These are phyloP conservation scores for Macaria liturata DNA, from an alignment of 2,888 invertebrate species.

Conservation along the genomic window DNA sequence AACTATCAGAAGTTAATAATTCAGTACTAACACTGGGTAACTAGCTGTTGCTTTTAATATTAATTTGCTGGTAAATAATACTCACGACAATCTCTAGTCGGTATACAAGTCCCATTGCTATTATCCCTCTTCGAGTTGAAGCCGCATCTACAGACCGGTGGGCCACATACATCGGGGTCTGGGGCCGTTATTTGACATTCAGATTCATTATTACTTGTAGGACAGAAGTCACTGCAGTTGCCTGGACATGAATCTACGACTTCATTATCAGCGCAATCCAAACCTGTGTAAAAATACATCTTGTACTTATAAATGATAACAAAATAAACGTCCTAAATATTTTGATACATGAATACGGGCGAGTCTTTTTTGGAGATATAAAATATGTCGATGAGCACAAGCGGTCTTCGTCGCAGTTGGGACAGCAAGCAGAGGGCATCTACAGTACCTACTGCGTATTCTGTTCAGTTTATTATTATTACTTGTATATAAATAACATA, in stretches of 20 bases:
- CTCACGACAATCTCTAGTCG: slow-evolving; percentile 49
- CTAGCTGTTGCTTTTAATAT: no score
- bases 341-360: no score
- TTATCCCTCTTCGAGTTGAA: slow-evolving; percentile 44
- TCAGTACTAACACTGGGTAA: no score
- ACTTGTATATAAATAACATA: no score
- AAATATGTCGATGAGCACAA: no score
- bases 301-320: neutral
- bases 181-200: slow-evolving; percentile 26
- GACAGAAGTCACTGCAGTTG: slow-evolving; percentile 25
- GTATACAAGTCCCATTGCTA: slow-evolving; percentile 46
- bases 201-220: slow-evolving; percentile 15
- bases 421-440: no score
- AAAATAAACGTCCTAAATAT: no score
- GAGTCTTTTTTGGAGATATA: no score
- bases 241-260: slow-evolving; percentile 16
- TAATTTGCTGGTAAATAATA: slow-evolving; percentile 5
- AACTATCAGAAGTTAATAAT: no score
- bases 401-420: no score
- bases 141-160: slow-evolving; percentile 44
- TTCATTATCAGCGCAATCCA: slow-evolving; percentile 25
- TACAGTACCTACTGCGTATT: no score
- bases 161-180: slow-evolving; percentile 11
- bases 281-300: slow-evolving; percentile 12
- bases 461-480: no score